Base-by-base conservation (phyloP, 2,888 invertebrate species). In the Ceratothoa steindachneri region DNA sequence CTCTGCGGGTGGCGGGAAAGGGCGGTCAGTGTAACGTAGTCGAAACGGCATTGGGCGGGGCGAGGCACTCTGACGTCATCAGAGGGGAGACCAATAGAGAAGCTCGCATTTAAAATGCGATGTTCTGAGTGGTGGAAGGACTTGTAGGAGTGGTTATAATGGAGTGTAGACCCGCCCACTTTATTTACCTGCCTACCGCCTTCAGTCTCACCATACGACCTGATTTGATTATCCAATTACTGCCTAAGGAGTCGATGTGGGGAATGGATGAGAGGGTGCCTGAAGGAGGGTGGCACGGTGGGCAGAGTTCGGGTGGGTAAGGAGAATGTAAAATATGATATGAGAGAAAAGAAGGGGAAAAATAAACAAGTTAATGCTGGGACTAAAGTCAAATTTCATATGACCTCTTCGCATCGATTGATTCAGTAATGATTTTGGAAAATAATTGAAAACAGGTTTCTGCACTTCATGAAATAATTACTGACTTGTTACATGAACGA, bases 1-100 rank as follows among this genome's bases (percentile, higher is more conserved):
- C 55, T 55, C 55, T 55, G 55, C 55, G 24, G 55, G 55, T 55
- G 55, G 55, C 55, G 55, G 55, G 55, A 55, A 55, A 55, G 55
- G 55, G 55, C 55, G 55, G 55, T 55, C 55, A 55, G 55, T 55
- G 55, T 22, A 55, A 55, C 24, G 55, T 55, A 7, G 7, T 55
- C 55, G 24, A 12, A 22, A 5, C 7, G 24, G 24, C 7, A 55
- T 5, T 55, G 55, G 55, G 55, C 55, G 55, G 15, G 55, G 24
- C 55, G 24, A 12, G 24, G 24, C 19, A 55, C 15, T 55, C 19
- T 55, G 55, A 55, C 55, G 55, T 55, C 55, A 55, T 22, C 7
- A 7, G 55, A 55, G 55, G 55, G 55, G 55, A 55, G 19, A 55
- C 19, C 55, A 12, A 55, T 19, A 5, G 19, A 22, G 19, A 55